Base-by-base conservation (phyloP, 1,140 invertebrate genomes). In the Lycorma delicatula region DNA sequence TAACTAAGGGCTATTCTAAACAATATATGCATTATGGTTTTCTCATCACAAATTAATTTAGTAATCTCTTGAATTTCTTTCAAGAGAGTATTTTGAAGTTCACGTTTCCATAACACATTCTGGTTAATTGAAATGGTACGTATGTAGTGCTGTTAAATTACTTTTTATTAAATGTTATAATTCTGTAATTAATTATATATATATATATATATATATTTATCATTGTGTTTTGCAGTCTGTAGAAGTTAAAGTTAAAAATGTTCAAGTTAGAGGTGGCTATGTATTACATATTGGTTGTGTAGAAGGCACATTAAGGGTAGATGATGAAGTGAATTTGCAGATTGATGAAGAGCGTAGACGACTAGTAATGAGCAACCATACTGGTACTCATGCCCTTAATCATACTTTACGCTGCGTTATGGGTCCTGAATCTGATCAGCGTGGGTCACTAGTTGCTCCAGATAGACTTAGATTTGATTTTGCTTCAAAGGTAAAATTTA, bases 321-420 rank as follows among this genome's bases (percentile, higher is more conserved):
- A 94, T 2, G 96, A 99, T 75, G 80, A 81, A 68, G 75, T 99
- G 7, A 76, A 81, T 53, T 74, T 96, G 13, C 80, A 86, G 60
- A 79, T 99, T 59, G 95, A 99, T 74, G 82, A 82, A 52, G 78
- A 84, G 63, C 80, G 94, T 58, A 77, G 95, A 69, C 79, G 86
- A 64, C 72, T 90, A 5, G 79, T 98, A 22, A 99, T 99, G 97
- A 97, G 91, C 67, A 99, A 99, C 75, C 97, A 99, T 68, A 99
- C 97, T 22, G 97, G 92, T 23, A 99, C 97, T 1, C 97, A 99
- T 75, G 83, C 95, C 47, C 77, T 99, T 0, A 99, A 99, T 77
- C 93, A 88, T 77, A 93, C 91, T 25, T 76, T 99, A 34, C 79
- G 96, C 50, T 83, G 85, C 70, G 91, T 98, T 47, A 74, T 99